Conservation (phyloP, 2,797 vertebrate genomes). For the Tachyglossus aculeatus region DNA sequence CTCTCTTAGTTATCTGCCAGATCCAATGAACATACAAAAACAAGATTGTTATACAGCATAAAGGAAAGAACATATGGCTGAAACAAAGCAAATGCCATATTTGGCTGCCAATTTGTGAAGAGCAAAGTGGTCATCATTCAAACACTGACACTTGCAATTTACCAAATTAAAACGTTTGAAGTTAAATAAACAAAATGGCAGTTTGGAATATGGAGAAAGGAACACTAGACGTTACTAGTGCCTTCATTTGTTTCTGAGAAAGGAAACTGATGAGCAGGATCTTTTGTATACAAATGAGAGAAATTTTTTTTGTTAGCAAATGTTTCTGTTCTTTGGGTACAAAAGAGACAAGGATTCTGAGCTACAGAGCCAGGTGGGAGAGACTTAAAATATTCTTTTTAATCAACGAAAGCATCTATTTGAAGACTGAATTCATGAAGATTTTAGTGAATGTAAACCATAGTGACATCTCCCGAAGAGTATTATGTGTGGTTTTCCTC, state of each 20-base stretch:
- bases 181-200: conserved; percentile 21
- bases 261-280: background rate
- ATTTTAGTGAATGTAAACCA: too few relatives aligned
- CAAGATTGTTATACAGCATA: conserved; percentile 25
- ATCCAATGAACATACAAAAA: conserved; percentile 58
- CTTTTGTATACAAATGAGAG: background rate
- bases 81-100: conserved; percentile 46
- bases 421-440: too few relatives aligned
- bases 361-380: background rate
- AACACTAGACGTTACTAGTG: conserved; percentile 9
- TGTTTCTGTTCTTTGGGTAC: background rate
- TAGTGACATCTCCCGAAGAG: too few relatives aligned
- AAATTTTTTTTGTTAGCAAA: background rate
- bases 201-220: conserved; percentile 1
- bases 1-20: conserved; percentile 51
- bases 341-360: too few relatives aligned
- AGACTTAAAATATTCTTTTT: background rate
- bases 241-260: background rate
- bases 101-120: conserved; percentile 5
- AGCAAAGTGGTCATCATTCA: conserved; percentile 8
- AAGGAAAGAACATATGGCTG: conserved; percentile 42
- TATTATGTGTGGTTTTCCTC: too few relatives aligned
- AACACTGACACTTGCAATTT: background rate
- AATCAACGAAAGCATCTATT: too few relatives aligned
- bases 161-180: conserved; percentile 17